Evolutionary conservation across 2,888 invertebrate species (phyloP).

Genomic region (Byasa hedistus): DNA sequence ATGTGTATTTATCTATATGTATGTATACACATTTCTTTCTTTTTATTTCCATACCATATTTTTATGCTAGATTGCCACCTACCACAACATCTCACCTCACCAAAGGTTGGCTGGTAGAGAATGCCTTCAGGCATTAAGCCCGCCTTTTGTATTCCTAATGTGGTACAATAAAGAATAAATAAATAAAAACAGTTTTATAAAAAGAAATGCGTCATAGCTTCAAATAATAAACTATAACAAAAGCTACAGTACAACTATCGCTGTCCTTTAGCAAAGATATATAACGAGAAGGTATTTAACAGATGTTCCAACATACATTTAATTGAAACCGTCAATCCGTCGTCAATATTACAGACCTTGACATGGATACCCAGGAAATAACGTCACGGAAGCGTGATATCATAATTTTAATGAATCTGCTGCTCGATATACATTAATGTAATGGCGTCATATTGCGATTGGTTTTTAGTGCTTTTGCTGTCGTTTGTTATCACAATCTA

Average conservation of each 20-base stretch:
- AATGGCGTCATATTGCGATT: not conserved
- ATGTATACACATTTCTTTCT: no score
- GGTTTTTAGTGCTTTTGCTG: no score
- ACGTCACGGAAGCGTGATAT: constrained; percentile 1
- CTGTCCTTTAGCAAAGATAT: not conserved
- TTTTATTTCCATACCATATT: no score
- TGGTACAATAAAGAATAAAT: no score
- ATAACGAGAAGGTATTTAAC: not conserved
- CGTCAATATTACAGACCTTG: not conserved
- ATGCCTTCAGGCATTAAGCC: no score
- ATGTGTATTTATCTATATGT: no score
- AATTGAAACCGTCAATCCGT: not conserved
- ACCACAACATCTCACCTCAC: no score
- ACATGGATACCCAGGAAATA: not conserved
- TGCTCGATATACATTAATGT: not conserved
- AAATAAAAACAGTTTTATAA: no score
- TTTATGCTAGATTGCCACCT: no score
- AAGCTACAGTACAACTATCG: not conserved
- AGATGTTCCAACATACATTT: not conserved
- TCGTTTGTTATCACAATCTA: no score
- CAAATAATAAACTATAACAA: not conserved
- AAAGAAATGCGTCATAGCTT: not conserved
- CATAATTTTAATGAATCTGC: constrained; percentile 5
- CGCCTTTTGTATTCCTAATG: no score
- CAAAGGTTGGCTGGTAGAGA: no score